A percentile compares a stretch with the other conserved stretches of the same genome.
These are phyloP conservation scores for Corapipo altera DNA, from an alignment of 2,113 vertebrate species.

Conservation along the genomic window DNA sequence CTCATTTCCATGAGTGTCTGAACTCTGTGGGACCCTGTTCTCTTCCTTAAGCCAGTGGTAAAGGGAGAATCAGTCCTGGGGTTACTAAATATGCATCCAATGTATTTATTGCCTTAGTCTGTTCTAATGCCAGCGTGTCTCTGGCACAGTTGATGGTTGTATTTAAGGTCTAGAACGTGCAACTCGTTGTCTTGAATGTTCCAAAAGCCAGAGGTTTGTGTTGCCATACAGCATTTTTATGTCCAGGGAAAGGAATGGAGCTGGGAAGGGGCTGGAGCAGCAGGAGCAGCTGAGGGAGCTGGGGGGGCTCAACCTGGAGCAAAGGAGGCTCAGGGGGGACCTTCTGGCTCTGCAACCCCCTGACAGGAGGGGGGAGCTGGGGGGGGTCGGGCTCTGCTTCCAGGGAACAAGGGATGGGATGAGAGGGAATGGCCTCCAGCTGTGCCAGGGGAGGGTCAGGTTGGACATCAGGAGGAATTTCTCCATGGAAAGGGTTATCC, in stretches of 20 bases:
- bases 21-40: not conserved
- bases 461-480: fast-evolving
- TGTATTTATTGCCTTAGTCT: not conserved
- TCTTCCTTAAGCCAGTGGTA: not conserved
- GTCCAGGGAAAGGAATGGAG: fast-evolving
- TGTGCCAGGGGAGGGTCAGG: not conserved
- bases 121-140: not conserved
- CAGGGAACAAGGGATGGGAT: not conserved
- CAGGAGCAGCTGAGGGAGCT: not conserved
- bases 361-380: not conserved
- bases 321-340: not conserved
- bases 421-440: not conserved
- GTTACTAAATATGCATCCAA: not conserved
- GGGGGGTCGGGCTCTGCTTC: not conserved
- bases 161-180: not conserved
- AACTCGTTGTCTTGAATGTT: not conserved
- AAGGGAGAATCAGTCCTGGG: not conserved
- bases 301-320: not conserved
- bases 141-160: not conserved
- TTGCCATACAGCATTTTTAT: not conserved
- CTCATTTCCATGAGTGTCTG: conserved; percentile 17
- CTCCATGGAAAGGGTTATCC: fast-evolving
- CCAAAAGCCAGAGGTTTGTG: not conserved
- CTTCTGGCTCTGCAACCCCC: not conserved
- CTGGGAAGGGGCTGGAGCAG: not conserved